Conservation (phyloP, 2,888 invertebrate species). For the Adelognathus sp. region DNA sequence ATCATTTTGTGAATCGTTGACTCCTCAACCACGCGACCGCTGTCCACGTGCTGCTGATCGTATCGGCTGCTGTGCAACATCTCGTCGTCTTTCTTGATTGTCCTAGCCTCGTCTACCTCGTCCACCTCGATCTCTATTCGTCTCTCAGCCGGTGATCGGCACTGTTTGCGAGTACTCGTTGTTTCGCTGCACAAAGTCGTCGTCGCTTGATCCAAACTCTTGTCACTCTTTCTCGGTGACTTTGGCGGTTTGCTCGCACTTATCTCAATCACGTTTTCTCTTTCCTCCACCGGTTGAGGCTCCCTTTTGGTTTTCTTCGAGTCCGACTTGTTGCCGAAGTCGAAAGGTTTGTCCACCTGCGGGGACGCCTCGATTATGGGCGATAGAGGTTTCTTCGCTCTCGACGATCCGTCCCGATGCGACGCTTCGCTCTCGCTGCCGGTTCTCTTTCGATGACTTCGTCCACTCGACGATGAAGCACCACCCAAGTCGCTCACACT, state of each 20-base stretch:
- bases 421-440: conserved; percentile 84
- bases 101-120: conserved; percentile 66
- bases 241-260: conserved; percentile 42
- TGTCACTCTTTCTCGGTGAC: conserved; percentile 40
- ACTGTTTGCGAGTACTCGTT: too few relatives aligned
- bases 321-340: conserved; percentile 67
- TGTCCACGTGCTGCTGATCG: conserved; percentile 68
- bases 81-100: conserved; percentile 42
- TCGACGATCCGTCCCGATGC: conserved; percentile 82
- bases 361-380: conserved; percentile 91
- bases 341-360: conserved; percentile 82
- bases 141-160: conserved; percentile 57
- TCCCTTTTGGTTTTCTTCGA: conserved; percentile 69
- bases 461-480: conserved; percentile 77
- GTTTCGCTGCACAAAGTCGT: conserved; percentile 47
- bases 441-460: conserved; percentile 82
- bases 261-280: conserved; percentile 38
- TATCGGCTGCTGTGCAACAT: conserved; percentile 78
- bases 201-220: conserved; percentile 40
- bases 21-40: conserved; percentile 65
- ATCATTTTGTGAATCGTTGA: conserved; percentile 90
- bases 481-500: conserved; percentile 84
- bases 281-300: conserved; percentile 47
- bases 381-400: conserved; percentile 87
- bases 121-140: conserved; percentile 61